A percentile compares a stretch with the other conserved stretches of the same genome.
Evolutionary conservation across 2,113 vertebrate genomes (phyloP).

Genomic region (Melierax canorus): DNA sequence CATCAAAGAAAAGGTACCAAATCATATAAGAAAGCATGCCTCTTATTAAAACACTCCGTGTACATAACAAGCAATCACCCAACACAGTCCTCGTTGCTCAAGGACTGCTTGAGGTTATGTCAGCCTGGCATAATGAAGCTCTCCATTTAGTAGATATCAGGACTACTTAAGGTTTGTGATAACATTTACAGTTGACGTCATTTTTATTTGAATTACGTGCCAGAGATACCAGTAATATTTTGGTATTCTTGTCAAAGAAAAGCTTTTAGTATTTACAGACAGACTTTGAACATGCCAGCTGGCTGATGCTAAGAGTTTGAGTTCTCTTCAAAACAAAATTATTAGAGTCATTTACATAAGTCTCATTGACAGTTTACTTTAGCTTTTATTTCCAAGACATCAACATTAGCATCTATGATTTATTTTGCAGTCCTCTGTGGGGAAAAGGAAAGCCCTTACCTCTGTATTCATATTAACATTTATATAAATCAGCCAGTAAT

Average conservation of each 20-base stretch:
- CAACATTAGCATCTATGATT: conserved; percentile 30
- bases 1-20: not conserved
- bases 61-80: not conserved
- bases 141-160: conserved; percentile 3
- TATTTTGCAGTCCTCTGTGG: not conserved
- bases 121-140: not conserved
- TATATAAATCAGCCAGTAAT: conserved; percentile 7
- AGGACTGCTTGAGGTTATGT: not conserved
- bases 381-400: conserved; percentile 36
- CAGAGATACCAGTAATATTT: conserved; percentile 47
- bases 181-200: conserved; percentile 15
- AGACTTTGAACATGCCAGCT: conserved; percentile 21
- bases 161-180: conserved; percentile 29
- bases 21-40: not conserved
- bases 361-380: conserved; percentile 46
- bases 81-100: not conserved
- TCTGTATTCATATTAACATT: conserved; percentile 13
- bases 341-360: conserved; percentile 24
- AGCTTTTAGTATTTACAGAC: conserved; percentile 45
- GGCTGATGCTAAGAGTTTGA: conserved; percentile 18
- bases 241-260: conserved; percentile 42
- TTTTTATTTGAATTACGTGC: conserved; percentile 37
- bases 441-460: not conserved
- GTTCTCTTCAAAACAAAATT: conserved; percentile 38
- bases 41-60: not conserved